These are phyloP conservation scores for Rostrhamus sociabilis DNA, from an alignment of 2,797 vertebrate species.

Conservation along the genomic window DNA sequence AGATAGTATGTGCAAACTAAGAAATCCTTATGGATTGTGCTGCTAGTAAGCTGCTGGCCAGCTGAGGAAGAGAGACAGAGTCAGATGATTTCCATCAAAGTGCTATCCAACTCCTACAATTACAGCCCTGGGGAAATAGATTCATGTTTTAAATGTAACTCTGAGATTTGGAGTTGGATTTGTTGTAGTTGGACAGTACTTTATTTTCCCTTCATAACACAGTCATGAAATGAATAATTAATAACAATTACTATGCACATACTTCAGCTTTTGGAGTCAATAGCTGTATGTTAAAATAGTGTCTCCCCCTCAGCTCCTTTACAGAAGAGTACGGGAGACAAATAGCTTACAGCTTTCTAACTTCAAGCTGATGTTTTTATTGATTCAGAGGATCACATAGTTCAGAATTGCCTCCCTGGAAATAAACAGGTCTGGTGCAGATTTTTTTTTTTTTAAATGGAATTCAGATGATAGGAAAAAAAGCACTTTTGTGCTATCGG, in stretches of 20 bases:
- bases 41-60: neutral
- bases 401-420: neutral
- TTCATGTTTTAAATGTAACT: neutral
- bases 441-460: neutral
- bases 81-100: conserved; percentile 4
- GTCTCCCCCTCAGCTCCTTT: neutral
- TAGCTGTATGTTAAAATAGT: conserved; percentile 28
- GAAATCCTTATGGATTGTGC: neutral
- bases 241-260: neutral
- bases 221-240: conserved; percentile 45
- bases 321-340: neutral
- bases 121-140: neutral
- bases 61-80: neutral
- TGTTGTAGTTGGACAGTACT: neutral
- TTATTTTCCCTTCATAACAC: conserved; percentile 18
- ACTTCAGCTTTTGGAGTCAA: conserved; percentile 1
- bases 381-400: neutral
- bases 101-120: neutral
- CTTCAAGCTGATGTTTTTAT: neutral
- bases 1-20: neutral
- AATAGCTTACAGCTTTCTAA: conserved; percentile 10
- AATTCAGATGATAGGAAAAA: neutral
- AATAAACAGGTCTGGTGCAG: neutral
- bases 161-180: neutral
- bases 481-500: neutral